phyloP scores from a whole-genome alignment of 2,888 invertebrate species.

The Pandemis cinnamomeana region DNA sequence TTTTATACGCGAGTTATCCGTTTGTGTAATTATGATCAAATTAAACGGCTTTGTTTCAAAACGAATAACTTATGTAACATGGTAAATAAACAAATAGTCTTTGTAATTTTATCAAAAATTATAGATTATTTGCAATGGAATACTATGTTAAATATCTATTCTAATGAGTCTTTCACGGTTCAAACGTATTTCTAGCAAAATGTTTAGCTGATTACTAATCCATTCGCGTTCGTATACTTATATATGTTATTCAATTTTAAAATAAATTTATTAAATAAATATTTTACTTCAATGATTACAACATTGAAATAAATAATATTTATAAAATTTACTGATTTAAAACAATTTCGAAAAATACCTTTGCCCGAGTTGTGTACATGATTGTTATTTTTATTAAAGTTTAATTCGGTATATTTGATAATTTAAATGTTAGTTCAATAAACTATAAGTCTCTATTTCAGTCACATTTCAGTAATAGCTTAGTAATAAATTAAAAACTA shows the following conservation, averaged over 20 bases:
- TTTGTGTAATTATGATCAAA: no score
- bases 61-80: background rate
- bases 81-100: slow-evolving; percentile 22
- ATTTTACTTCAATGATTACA: slow-evolving; percentile 53
- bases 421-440: slow-evolving; percentile 1
- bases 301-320: slow-evolving; percentile 49
- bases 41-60: background rate
- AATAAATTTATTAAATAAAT: slow-evolving; percentile 45
- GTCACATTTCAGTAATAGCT: slow-evolving; percentile 7
- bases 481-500: slow-evolving; percentile 3
- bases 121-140: slow-evolving; percentile 23
- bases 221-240: slow-evolving; percentile 8
- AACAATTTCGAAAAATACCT: background rate
- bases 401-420: slow-evolving; percentile 5
- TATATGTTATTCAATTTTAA: slow-evolving; percentile 7
- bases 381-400: background rate
- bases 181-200: slow-evolving; percentile 26
- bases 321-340: slow-evolving; percentile 19
- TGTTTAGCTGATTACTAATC: slow-evolving; percentile 27
- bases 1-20: no score
- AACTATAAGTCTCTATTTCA: slow-evolving; percentile 13
- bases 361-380: background rate
- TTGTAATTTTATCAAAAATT: slow-evolving; percentile 30
- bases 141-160: background rate
- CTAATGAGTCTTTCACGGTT: background rate